These are phyloP conservation scores for Onychomys leucogaster DNA, from an alignment of 2,797 vertebrate genomes.

Conservation along the genomic window DNA sequence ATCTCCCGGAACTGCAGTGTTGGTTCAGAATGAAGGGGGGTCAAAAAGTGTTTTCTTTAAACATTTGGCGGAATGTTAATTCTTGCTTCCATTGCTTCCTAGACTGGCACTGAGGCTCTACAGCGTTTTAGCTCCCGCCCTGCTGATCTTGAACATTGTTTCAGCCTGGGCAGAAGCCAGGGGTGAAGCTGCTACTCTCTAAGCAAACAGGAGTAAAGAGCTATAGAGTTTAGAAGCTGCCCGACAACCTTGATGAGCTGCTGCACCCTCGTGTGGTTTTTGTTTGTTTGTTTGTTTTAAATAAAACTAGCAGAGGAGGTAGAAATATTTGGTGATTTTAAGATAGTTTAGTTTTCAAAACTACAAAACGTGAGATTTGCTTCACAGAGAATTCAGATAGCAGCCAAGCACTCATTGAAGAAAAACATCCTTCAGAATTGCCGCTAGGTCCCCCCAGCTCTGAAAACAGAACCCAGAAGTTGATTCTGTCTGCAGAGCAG, in stretches of 20 bases:
- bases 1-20: not conserved
- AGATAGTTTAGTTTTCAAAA: conserved; percentile 40
- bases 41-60: not conserved
- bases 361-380: conserved; percentile 15
- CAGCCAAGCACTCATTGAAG: conserved; percentile 22
- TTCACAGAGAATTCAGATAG: conserved; percentile 39
- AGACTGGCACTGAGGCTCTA: not conserved
- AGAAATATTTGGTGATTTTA: not conserved
- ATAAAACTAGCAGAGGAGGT: not conserved
- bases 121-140: not conserved
- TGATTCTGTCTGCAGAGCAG: conserved; percentile 19
- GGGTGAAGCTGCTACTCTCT: conserved; percentile 25
- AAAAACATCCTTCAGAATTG: conserved; percentile 51
- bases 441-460: not conserved
- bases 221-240: not conserved
- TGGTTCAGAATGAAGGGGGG: not conserved
- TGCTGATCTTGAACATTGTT: conserved; percentile 13
- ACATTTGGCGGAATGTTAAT: not conserved
- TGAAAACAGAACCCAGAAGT: not conserved
- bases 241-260: not conserved
- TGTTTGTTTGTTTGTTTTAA: not conserved
- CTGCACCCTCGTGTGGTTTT: not conserved
- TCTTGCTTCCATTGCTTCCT: not conserved
- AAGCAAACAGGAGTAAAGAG: conserved; percentile 27
- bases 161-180: not conserved